Percentiles rank a stretch among this genome's conserved stretches.
phyloP scores from a whole-genome alignment of 2,797 vertebrate species.

The Argya squamiceps region DNA sequence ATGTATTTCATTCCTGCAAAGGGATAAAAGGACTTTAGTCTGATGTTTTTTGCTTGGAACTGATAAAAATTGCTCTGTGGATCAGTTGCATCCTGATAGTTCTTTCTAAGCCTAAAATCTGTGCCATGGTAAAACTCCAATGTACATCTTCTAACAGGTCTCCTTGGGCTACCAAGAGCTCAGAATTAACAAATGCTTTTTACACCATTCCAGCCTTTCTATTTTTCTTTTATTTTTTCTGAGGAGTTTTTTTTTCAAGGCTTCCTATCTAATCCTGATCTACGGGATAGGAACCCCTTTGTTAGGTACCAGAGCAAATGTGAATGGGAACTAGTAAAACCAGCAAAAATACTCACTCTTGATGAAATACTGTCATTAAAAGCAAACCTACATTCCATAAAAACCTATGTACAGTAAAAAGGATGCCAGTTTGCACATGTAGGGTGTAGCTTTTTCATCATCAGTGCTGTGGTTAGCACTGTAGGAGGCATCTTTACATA shows the following conservation, averaged over 20 bases:
- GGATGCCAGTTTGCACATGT: not conserved
- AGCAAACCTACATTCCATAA: not conserved
- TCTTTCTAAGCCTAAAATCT: not conserved
- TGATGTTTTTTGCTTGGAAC: not conserved
- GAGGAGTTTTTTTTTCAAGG: not conserved
- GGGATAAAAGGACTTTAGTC: not conserved
- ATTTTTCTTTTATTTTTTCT: not conserved
- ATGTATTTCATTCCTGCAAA: not conserved
- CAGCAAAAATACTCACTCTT: not conserved
- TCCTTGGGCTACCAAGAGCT: not conserved
- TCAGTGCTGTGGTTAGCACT: not conserved
- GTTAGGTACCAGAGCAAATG: not conserved
- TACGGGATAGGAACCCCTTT: not conserved
- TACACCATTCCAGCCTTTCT: not conserved
- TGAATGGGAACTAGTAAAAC: not conserved
- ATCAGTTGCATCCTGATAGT: not conserved
- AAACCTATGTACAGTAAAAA: not conserved
- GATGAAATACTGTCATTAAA: not conserved
- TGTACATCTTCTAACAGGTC: not conserved
- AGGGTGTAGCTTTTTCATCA: not conserved
- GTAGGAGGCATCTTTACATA: conserved; percentile 42
- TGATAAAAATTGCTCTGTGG: not conserved
- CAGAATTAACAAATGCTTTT: not conserved
- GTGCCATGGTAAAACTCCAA: not conserved
- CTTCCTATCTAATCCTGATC: not conserved